Conservation (phyloP, 2,888 invertebrate species). For the Nycteola revayana region DNA sequence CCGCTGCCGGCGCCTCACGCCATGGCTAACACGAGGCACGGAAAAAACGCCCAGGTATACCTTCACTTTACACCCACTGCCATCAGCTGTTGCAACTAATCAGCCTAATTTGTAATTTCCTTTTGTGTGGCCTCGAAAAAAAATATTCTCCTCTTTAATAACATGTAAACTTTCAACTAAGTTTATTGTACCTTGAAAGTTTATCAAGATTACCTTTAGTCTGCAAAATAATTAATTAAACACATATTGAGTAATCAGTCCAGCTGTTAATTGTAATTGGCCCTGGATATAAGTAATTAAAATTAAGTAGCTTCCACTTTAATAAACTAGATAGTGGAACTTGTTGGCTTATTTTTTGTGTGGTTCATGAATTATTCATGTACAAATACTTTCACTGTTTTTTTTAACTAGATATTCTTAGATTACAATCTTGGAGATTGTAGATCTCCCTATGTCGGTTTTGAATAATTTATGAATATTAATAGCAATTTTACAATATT, state of each 20-base stretch:
- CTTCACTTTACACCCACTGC: constrained; percentile 27
- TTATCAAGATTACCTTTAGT: no score
- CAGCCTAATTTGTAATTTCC: constrained; percentile 24
- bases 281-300: constrained; percentile 7
- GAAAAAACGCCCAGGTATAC: constrained; percentile 86
- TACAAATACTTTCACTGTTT: constrained; percentile 21
- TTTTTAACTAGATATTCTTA: background rate
- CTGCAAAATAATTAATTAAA: no score
- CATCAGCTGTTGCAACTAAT: constrained; percentile 14
- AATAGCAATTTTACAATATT: no score
- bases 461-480: no score
- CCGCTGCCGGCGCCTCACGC: constrained; percentile 82
- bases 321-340: constrained; percentile 7
- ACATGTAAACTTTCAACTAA: no score
- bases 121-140: constrained; percentile 2
- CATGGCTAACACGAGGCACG: constrained; percentile 81
- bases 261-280: constrained; percentile 6
- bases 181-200: no score
- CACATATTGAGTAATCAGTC: background rate
- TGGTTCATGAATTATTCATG: constrained; percentile 14
- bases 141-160: no score
- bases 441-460: no score
- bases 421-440: no score
- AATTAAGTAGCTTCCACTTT: constrained; percentile 5
- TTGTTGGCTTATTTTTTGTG: constrained; percentile 5